Evolutionary conservation across 2,888 invertebrate species (phyloP).

Genomic region (Pinctada fucata): DNA sequence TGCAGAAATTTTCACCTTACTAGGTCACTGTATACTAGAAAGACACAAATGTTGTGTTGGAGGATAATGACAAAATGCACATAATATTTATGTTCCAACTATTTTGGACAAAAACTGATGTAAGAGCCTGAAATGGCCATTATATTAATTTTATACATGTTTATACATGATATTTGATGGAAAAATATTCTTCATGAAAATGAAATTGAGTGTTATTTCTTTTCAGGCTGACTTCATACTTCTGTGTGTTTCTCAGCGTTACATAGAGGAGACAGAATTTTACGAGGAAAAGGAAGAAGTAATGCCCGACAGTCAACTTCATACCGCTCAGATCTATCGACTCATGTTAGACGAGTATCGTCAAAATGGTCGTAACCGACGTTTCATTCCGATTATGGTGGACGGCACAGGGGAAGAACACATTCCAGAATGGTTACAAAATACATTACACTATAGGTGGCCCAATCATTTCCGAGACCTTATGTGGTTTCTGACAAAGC

Average conservation of each 20-base stretch:
- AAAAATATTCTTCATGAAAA: background rate
- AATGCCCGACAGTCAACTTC: slow-evolving; percentile 48
- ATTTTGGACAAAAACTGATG: no score
- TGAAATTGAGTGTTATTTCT: slow-evolving; percentile 10
- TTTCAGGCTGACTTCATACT: slow-evolving; percentile 69
- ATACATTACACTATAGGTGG: slow-evolving; percentile 61
- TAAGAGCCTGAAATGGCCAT: no score
- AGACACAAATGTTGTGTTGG: no score
- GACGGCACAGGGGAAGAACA: slow-evolving; percentile 47
- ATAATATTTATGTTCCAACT: no score
- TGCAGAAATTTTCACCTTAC: no score
- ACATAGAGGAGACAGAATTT: slow-evolving; percentile 51
- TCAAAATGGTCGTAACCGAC: slow-evolving; percentile 44
- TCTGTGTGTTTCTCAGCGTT: slow-evolving; percentile 64
- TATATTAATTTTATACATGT: no score
- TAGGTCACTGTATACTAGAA: no score
- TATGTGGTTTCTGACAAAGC: slow-evolving; percentile 68
- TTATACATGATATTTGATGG: no score
- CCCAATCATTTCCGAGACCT: slow-evolving; percentile 67
- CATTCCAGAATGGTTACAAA: slow-evolving; percentile 59
- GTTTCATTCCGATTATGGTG: slow-evolving; percentile 65
- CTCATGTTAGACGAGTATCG: slow-evolving; percentile 60
- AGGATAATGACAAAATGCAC: no score
- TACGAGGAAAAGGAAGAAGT: slow-evolving; percentile 36
- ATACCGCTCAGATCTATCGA: slow-evolving; percentile 65